Evolutionary conservation across 92 coral and sea anemone species (phyloP).

Genomic region (Hydrozoanthus gracilis): DNA sequence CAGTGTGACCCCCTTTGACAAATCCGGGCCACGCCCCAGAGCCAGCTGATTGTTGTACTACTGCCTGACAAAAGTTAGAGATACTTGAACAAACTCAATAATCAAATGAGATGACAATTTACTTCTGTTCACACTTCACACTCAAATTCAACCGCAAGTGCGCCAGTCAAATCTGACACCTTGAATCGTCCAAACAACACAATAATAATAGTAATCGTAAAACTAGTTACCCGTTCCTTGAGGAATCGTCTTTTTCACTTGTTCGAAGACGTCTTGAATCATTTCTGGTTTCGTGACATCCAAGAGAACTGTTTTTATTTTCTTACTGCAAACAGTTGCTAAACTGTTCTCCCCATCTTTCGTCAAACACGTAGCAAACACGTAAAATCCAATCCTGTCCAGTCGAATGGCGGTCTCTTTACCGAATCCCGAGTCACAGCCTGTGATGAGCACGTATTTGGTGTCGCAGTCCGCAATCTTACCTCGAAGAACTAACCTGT

Average conservation of each 20-base stretch:
- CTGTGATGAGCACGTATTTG: slow-evolving; percentile 51
- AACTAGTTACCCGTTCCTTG: not conserved
- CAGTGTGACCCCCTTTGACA: too few species aligned
- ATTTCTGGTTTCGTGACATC: slow-evolving; percentile 44
- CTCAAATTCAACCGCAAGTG: too few species aligned
- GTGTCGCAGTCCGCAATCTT: not conserved
- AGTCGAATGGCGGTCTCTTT: slow-evolving; percentile 54
- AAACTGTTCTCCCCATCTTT: slow-evolving; percentile 32
- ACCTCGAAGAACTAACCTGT: too few species aligned
- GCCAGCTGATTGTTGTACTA: too few species aligned
- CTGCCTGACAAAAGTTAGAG: too few species aligned
- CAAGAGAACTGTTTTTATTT: slow-evolving; percentile 43
- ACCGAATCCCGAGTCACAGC: slow-evolving; percentile 70
- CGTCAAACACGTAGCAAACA: slow-evolving; percentile 61
- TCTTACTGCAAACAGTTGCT: slow-evolving; percentile 31
- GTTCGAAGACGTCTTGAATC: slow-evolving; percentile 11
- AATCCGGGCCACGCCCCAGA: too few species aligned
- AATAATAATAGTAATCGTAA: too few species aligned
- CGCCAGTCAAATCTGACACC: too few species aligned
- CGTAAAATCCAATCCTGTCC: slow-evolving; percentile 56
- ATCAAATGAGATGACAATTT: too few species aligned
- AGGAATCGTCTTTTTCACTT: not conserved
- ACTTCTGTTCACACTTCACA: too few species aligned
- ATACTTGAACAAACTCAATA: too few species aligned
- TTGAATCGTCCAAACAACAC: too few species aligned